phyloP scores from a whole-genome alignment of 2,797 vertebrate genomes.

The Cirrhinus mrigala region DNA sequence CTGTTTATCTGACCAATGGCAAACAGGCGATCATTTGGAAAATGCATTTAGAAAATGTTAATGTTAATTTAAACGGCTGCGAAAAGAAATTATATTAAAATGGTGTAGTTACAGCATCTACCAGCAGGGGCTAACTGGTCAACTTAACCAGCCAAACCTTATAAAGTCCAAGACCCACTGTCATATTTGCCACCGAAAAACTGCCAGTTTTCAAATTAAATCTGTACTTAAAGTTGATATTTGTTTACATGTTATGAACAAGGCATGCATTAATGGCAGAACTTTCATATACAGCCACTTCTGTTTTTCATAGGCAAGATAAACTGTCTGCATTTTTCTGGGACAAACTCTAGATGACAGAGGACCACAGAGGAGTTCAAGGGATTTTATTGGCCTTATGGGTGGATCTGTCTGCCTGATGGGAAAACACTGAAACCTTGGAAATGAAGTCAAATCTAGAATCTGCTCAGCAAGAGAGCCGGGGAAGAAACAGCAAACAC shows the following conservation, averaged over 20 bases:
- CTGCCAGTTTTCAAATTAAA: neutral
- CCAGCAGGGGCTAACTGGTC: too few relatives aligned
- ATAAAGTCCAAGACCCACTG: neutral
- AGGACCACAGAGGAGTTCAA: slow-evolving; percentile 46
- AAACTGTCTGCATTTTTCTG: slow-evolving; percentile 40
- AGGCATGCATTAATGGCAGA: neutral
- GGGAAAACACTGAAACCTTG: slow-evolving; percentile 51
- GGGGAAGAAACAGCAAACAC: slow-evolving; percentile 31
- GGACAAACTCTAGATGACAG: slow-evolving; percentile 58
- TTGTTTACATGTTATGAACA: neutral
- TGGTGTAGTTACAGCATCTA: too few relatives aligned
- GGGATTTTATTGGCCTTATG: slow-evolving; percentile 47
- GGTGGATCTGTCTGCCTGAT: slow-evolving; percentile 57
- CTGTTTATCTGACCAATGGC: too few relatives aligned
- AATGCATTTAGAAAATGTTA: too few relatives aligned
- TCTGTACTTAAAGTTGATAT: neutral
- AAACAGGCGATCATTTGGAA: too few relatives aligned
- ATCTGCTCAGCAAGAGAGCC: slow-evolving; percentile 51
- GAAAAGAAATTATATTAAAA: too few relatives aligned
- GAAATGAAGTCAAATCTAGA: slow-evolving; percentile 57
- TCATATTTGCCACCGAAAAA: neutral
- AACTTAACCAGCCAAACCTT: neutral
- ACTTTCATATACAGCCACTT: slow-evolving; percentile 19
- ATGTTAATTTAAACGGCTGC: too few relatives aligned
- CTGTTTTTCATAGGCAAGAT: slow-evolving; percentile 36